Percentiles rank a stretch among this genome's conserved stretches.
These are phyloP conservation scores for Petrocephalus schoutedeni DNA, from an alignment of 2,797 vertebrate species.

Conservation along the genomic window DNA sequence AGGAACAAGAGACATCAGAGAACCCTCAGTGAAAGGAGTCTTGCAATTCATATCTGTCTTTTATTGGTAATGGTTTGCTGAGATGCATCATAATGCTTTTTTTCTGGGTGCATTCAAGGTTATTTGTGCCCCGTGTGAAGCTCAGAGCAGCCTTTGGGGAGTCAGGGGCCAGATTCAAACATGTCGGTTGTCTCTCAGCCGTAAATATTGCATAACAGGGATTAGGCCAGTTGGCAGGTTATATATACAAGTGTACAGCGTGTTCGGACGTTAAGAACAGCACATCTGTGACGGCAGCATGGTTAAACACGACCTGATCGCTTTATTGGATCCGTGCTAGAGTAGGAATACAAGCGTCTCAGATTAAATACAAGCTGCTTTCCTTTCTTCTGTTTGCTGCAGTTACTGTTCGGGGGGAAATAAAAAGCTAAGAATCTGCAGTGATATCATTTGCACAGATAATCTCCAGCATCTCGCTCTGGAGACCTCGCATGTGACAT, in stretches of 20 bases:
- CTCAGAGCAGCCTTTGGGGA: background rate
- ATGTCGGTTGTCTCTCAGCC: slow-evolving; percentile 25
- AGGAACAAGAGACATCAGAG: background rate
- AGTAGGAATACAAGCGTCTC: slow-evolving; percentile 3
- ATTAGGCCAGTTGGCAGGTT: slow-evolving; percentile 47
- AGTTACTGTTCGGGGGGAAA: slow-evolving; percentile 39
- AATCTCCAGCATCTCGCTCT: slow-evolving; percentile 35
- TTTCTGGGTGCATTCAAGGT: background rate
- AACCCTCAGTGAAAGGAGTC: background rate
- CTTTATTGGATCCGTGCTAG: slow-evolving; percentile 31
- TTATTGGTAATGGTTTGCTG: background rate
- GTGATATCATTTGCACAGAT: slow-evolving; percentile 40
- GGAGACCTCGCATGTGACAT: background rate
- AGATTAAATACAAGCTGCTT: slow-evolving; percentile 12
- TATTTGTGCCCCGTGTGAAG: background rate
- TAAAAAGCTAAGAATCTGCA: slow-evolving; percentile 42
- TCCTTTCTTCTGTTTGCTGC: background rate
- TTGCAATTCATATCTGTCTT: background rate
- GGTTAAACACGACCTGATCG: slow-evolving; percentile 45
- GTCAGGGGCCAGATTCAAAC: background rate
- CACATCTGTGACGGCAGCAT: slow-evolving; percentile 51
- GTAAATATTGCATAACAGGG: slow-evolving; percentile 46
- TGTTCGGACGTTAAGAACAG: slow-evolving; percentile 53
- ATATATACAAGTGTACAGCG: slow-evolving; percentile 45
- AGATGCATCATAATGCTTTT: background rate